Conservation (phyloP, 2,888 invertebrate genomes). For the Orthonychiurus folsomi region DNA sequence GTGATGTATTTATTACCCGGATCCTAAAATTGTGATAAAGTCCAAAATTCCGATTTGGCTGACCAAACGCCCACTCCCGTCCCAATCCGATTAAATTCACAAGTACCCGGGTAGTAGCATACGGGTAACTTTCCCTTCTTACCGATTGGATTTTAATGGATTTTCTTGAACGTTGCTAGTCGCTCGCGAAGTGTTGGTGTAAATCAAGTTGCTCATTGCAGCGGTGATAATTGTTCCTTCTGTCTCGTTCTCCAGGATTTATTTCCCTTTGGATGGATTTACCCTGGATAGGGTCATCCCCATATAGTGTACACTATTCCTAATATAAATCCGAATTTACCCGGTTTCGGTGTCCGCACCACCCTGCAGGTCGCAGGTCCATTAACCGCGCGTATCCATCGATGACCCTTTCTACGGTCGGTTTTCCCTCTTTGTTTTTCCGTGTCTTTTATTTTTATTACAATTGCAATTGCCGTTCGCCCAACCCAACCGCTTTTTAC, state of each 20-base stretch:
- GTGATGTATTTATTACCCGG: too few relatives aligned
- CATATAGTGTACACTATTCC: too few relatives aligned
- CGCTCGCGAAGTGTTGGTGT: neutral
- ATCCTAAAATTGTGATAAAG: too few relatives aligned
- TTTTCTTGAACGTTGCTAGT: neutral
- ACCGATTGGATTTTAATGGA: neutral
- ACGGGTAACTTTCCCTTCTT: neutral
- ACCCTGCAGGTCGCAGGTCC: too few relatives aligned
- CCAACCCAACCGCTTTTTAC: neutral
- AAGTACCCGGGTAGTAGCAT: too few relatives aligned
- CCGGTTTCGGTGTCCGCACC: too few relatives aligned
- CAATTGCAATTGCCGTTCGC: neutral
- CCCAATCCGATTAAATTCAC: too few relatives aligned
- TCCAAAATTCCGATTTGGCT: too few relatives aligned
- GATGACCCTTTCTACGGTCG: neutral
- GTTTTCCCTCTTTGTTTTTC: neutral
- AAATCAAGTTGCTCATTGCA: constrained; percentile 1
- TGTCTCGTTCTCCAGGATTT: neutral
- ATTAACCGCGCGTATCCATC: neutral
- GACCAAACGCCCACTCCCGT: too few relatives aligned
- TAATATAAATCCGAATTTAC: too few relatives aligned
- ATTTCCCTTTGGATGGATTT: neutral
- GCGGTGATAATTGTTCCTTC: neutral
- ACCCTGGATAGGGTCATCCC: too few relatives aligned
- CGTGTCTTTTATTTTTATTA: neutral